These are phyloP conservation scores for Nymphalis polychloros DNA, from an alignment of 2,888 invertebrate species.

Conservation along the genomic window DNA sequence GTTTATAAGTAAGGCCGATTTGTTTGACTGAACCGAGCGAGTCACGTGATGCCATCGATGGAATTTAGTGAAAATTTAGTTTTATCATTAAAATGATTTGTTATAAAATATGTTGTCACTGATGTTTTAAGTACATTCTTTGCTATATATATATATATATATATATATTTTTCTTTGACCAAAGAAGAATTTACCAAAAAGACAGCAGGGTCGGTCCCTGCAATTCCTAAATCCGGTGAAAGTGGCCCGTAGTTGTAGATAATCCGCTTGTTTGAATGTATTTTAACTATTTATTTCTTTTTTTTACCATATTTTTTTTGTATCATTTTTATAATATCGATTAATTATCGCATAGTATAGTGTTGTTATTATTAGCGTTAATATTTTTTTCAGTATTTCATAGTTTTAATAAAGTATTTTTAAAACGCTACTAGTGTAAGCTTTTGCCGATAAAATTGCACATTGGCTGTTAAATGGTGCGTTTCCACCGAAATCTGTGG, in stretches of 20 bases:
- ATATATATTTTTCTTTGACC: conserved; percentile 63
- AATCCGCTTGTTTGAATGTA: conserved; percentile 68
- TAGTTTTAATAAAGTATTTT: conserved; percentile 46
- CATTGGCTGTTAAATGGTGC: conserved; percentile 62
- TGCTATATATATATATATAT: conserved; percentile 54
- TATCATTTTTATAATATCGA: conserved; percentile 48
- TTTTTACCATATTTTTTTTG: conserved; percentile 68
- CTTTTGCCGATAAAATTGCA: conserved; percentile 64
- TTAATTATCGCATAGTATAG: conserved; percentile 41
- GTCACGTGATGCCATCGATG: background rate
- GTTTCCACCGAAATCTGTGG: no score
- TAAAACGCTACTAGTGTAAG: conserved; percentile 45
- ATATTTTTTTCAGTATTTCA: conserved; percentile 65
- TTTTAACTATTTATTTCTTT: conserved; percentile 75
- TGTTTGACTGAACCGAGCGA: no score
- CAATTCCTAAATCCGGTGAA: conserved; percentile 61
- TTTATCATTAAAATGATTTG: background rate
- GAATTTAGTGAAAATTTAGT: background rate
- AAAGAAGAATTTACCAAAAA: conserved; percentile 75
- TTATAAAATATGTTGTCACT: conserved; percentile 48
- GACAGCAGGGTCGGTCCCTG: conserved; percentile 53
- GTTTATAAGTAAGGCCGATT: no score
- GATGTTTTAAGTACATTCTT: conserved; percentile 55
- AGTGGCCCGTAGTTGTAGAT: conserved; percentile 46
- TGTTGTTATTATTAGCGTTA: conserved; percentile 50